A percentile compares a stretch with the other conserved stretches of the same genome.
Conservation (phyloP, 2,888 invertebrate genomes). For the Eristalis tenax region DNA sequence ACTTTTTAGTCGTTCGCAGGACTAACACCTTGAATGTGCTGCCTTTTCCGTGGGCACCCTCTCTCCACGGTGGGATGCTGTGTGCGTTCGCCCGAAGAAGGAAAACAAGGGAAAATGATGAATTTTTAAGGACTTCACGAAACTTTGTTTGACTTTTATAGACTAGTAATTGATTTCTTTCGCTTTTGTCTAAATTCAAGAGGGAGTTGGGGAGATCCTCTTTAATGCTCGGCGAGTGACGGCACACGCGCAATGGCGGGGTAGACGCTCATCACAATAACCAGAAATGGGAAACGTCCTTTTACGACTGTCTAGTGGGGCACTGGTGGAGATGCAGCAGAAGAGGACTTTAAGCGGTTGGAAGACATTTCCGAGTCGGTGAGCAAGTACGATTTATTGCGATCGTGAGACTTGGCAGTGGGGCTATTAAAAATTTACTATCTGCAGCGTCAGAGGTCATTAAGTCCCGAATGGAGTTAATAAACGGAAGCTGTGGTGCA, state of each 20-base stretch:
- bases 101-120: constrained; percentile 21
- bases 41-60: too few species aligned
- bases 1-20: neutral
- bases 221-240: neutral
- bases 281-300: neutral
- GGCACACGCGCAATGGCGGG: neutral
- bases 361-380: neutral
- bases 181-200: constrained; percentile 1
- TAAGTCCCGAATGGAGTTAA: neutral
- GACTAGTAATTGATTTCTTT: constrained; percentile 29
- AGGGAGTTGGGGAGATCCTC: neutral
- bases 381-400: neutral
- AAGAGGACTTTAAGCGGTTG: neutral
- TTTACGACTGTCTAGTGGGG: neutral
- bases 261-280: neutral
- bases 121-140: constrained; percentile 25
- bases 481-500: neutral
- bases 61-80: too few species aligned
- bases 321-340: neutral
- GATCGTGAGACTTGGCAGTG: neutral
- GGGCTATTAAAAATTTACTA: neutral
- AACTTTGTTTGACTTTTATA: constrained; percentile 24
- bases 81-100: neutral
- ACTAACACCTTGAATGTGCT: neutral
- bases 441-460: neutral